Percentiles rank a stretch among this genome's conserved stretches.
Conservation (phyloP, 35 echinoderm and acorn worm species). For the Lytechinus variegatus region DNA sequence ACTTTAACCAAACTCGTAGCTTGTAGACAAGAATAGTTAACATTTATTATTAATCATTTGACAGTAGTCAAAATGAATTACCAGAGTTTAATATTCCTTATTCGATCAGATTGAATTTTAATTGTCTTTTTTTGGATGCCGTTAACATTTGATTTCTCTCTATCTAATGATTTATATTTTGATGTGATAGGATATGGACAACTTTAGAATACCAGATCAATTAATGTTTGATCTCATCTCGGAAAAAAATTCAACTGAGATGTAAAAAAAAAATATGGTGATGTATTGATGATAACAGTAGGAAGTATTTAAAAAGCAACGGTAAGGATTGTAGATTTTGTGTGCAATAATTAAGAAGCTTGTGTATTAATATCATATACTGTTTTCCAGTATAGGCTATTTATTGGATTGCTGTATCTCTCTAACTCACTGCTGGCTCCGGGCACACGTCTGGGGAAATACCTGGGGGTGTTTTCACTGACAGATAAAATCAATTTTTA, state of each 20-base stretch:
- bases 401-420: conserved; percentile 42
- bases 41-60: neutral
- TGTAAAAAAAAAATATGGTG: neutral
- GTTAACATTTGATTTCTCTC: neutral
- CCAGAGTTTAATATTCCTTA: neutral
- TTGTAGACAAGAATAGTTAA: neutral
- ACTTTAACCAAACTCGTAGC: conserved; percentile 29
- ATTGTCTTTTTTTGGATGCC: neutral
- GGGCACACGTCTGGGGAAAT: neutral
- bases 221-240: neutral
- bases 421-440: neutral
- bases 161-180: conserved; percentile 1
- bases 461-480: neutral
- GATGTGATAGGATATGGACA: neutral
- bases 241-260: neutral
- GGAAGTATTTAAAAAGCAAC: conserved; percentile 13
- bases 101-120: neutral
- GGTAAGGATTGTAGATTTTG: conserved; percentile 22
- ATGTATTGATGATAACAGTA: neutral
- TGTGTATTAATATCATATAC: conserved; percentile 38
- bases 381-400: conserved; percentile 33
- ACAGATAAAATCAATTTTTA: too few relatives aligned
- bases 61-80: neutral
- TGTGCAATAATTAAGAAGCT: conserved; percentile 43
- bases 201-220: neutral